Percentiles rank a stretch among this genome's conserved stretches.
phyloP scores from a whole-genome alignment of 2,888 invertebrate species.

The Lathronympha strigana region DNA sequence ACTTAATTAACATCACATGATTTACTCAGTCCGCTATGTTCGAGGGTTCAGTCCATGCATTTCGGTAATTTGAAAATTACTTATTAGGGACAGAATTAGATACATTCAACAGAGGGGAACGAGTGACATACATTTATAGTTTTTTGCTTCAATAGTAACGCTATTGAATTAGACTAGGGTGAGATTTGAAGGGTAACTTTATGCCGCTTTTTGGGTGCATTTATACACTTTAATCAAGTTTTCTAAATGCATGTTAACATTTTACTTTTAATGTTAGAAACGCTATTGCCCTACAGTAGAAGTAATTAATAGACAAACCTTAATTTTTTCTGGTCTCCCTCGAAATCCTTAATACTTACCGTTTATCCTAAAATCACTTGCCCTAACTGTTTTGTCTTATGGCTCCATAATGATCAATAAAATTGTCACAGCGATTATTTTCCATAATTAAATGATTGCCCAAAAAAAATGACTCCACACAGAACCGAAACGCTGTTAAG shows the following conservation, averaged over 20 bases:
- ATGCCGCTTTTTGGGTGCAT: neutral
- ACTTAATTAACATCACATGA: slow-evolving; percentile 42
- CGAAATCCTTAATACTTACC: no score
- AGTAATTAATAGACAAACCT: no score
- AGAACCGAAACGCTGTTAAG: no score
- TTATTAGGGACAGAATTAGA: slow-evolving; percentile 46
- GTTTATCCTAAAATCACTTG: no score
- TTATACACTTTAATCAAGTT: slow-evolving; percentile 6
- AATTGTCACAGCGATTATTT: no score
- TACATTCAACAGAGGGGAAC: slow-evolving; percentile 51
- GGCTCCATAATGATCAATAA: no score
- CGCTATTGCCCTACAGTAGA: no score
- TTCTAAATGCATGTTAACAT: neutral
- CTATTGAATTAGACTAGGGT: slow-evolving; percentile 36
- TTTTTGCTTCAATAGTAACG: slow-evolving; percentile 39
- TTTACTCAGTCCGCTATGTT: slow-evolving; percentile 24
- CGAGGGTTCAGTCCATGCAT: slow-evolving; percentile 29
- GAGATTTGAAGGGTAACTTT: slow-evolving; percentile 12
- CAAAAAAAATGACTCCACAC: no score
- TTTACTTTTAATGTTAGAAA: neutral
- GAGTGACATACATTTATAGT: slow-evolving; percentile 49
- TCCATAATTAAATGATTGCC: no score
- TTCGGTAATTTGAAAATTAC: slow-evolving; percentile 45
- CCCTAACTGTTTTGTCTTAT: no score
- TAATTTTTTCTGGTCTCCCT: no score